Evolutionary conservation across 2,888 invertebrate species (phyloP).

Genomic region (Cosmorhoe ocellata): DNA sequence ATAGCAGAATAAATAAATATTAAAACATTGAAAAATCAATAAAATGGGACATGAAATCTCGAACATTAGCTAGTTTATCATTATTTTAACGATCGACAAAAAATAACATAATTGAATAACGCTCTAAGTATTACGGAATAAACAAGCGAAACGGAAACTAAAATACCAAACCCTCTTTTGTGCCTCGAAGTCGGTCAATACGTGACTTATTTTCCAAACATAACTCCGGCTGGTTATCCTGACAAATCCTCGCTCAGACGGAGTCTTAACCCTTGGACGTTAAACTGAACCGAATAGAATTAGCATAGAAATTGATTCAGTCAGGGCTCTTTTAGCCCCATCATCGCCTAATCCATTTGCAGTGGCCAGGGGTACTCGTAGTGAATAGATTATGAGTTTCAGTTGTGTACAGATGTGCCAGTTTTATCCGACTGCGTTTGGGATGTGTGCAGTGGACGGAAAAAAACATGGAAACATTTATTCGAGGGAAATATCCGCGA

Average conservation of each 20-base stretch:
- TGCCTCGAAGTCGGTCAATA: conserved; percentile 12
- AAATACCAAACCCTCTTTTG: conserved; percentile 5
- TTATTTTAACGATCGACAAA: too few species aligned
- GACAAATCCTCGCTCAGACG: conserved; percentile 26
- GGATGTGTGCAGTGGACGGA: too few species aligned
- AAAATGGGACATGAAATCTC: too few species aligned
- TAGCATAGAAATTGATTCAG: conserved; percentile 67
- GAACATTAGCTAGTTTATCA: too few species aligned
- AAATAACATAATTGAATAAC: too few species aligned
- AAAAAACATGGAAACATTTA: too few species aligned
- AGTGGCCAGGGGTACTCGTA: conserved; percentile 40
- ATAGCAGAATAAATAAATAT: too few species aligned
- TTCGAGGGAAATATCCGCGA: too few species aligned
- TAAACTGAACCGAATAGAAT: conserved; percentile 65
- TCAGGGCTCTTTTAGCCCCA: conserved; percentile 50
- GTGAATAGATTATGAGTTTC: conserved; percentile 24
- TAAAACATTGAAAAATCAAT: too few species aligned
- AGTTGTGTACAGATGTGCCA: conserved; percentile 17
- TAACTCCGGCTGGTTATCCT: conserved; percentile 22
- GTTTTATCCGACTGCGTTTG: too few species aligned
- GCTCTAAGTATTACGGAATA: too few species aligned
- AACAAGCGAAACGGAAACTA: not conserved
- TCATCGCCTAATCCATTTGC: conserved; percentile 70
- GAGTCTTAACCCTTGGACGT: conserved; percentile 38
- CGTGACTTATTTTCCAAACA: conserved; percentile 26